phyloP scores from a whole-genome alignment of 2,888 invertebrate genomes.

The Oscheius sp. region DNA sequence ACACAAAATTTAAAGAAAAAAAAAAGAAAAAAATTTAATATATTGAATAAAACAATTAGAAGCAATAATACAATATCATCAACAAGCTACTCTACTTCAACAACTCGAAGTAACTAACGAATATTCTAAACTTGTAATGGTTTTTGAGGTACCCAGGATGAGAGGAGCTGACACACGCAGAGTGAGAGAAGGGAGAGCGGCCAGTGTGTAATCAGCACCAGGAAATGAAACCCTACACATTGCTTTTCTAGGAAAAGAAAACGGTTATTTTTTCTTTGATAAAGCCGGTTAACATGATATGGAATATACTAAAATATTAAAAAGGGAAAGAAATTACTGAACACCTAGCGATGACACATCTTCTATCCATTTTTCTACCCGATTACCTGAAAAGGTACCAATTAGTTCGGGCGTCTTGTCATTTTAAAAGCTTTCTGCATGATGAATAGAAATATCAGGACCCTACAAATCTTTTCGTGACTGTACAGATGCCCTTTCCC shows the following conservation, averaged over 20 bases:
- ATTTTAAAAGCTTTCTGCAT: no score
- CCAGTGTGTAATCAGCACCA: slow-evolving; percentile 9
- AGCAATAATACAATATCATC: slow-evolving; percentile 5
- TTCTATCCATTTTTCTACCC: slow-evolving; percentile 24
- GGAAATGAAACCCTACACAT: slow-evolving; percentile 15
- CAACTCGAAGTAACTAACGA: slow-evolving; percentile 8
- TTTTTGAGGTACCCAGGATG: slow-evolving; percentile 25
- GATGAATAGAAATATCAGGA: no score
- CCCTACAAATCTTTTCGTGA: no score
- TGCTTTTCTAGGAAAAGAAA: not conserved
- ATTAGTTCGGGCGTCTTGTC: no score
- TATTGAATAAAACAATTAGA: slow-evolving; percentile 18
- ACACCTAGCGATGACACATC: slow-evolving; percentile 14
- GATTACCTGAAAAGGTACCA: slow-evolving; percentile 28
- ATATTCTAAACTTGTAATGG: not conserved
- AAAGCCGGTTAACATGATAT: slow-evolving; percentile 27
- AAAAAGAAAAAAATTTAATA: not conserved
- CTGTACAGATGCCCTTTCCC: no score
- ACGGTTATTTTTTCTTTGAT: not conserved
- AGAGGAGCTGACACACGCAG: not conserved
- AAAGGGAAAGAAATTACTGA: not conserved
- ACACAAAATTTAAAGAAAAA: not conserved
- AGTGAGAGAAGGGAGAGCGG: no score
- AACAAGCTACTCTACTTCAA: slow-evolving; percentile 17
- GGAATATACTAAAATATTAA: slow-evolving; percentile 2